Base-by-base conservation (phyloP, 1,140 invertebrate species). In the Ips nitidus region DNA sequence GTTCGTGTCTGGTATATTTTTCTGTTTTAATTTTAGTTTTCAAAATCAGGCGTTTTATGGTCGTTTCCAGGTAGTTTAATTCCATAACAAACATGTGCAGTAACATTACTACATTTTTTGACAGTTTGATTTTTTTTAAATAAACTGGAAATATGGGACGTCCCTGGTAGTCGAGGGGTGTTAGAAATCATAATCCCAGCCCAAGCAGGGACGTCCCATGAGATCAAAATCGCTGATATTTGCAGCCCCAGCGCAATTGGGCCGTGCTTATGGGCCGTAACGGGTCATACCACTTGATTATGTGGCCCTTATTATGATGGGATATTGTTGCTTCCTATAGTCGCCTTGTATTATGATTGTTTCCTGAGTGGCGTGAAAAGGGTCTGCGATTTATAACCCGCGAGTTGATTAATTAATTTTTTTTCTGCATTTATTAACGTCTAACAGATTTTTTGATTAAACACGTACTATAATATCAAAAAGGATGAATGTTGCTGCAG, bases 231-330 rank as follows among this genome's bases (percentile, higher is more conserved):
- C 78, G 73, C 71, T 80, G 79, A 80, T 80, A 80, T 80, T 80
- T 80, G 75, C 74, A 80, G 77, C 79, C 78, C 79, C 70, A 71
- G 75, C 73, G 75, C 77, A 80, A 80, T 80, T 78, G 76, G 76
- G 75, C 73, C 74, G 74, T 71, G 70, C 73, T 79, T 80, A 80
- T 79, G 77, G 77, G 70, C 79, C 78, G 78, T 79, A 75, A 77
- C 77, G 78, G 66, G 56, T 71, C 41, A 66, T 52, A 70, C 66
- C 59, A 69, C 73, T 78, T 73, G 69, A 78, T 76, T 78, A 77
- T 76, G 70, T 76, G 74, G 71, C 71, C 72, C 70, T 73, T 76
- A 70, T 70, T 64, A 50, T 37, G 4, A 52, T 73, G 71, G 69
- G 68, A 74, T 75, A 75, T 76, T 74, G 74, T 68, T 64, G 52